Conservation (phyloP, 2,888 invertebrate genomes). For the Ptychoptera contaminata region DNA sequence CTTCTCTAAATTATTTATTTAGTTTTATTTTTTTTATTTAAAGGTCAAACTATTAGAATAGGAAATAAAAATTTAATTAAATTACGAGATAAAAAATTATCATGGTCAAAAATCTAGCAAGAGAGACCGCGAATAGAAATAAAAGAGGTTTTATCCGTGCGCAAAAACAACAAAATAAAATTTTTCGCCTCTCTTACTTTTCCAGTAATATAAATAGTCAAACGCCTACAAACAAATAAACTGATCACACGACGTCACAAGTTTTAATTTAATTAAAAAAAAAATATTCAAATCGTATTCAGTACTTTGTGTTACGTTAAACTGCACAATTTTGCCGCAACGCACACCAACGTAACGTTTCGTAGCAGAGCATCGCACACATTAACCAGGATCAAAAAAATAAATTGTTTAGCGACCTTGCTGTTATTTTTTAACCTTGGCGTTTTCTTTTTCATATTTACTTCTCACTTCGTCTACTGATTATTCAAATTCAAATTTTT, state of each 20-base stretch:
- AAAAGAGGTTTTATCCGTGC: no score
- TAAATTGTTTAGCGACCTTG: constrained; percentile 23
- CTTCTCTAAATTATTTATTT: no score
- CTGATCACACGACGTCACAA: not conserved
- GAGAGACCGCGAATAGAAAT: no score
- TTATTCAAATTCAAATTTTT: not conserved
- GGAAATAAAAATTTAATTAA: no score
- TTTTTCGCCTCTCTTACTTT: no score
- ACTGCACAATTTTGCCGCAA: not conserved
- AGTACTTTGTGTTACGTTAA: not conserved
- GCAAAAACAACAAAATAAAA: no score
- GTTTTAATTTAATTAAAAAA: not conserved
- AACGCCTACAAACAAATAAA: not conserved
- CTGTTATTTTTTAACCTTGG: constrained; percentile 32
- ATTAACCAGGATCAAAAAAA: not conserved
- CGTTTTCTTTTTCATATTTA: not conserved
- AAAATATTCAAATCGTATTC: not conserved
- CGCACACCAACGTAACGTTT: no score
- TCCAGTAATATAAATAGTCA: not conserved
- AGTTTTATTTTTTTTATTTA: no score
- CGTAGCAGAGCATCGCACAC: no score
- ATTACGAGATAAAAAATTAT: no score
- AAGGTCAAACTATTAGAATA: no score
- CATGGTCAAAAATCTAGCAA: no score
- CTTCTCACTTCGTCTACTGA: not conserved